Base-by-base conservation (phyloP, 2,888 invertebrate genomes). In the Oxytorus armatus region DNA sequence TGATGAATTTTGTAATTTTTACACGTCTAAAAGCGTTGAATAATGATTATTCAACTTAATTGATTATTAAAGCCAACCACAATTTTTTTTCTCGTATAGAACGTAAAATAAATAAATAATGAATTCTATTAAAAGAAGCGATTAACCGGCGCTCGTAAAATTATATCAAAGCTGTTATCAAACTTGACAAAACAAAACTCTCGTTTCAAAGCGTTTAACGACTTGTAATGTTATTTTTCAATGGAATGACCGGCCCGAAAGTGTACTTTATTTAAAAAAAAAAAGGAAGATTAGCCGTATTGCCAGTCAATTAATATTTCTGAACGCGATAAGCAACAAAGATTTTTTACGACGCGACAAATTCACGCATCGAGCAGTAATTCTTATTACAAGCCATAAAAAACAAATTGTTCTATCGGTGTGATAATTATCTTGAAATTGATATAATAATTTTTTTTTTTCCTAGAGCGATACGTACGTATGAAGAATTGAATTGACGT, bases 231-330 rank as follows among this genome's bases (percentile, higher is more conserved):
- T 65, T 33, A 33, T 29, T n/a, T n/a, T 16, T 10, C 29, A 29
- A n/a, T 25, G 10, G 25, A 63, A 47, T 21, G n/a, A 23, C 25
- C n/a, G 4, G 44, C 10, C 7, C 16, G 5, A 1, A 65, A 65
- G 33, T 33, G 18, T n/a, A 47, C 29, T 47, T 65, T 47, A 7
- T 23, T 47, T 16, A 14, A 11, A 11, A 47, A 63, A 49, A 18
- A 47, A 29, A 14, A 33, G 47, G n/a, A 33, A 23, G n/a, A 5
- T 11, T 18, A 18, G 1, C 11, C 29, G n/a, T 29, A 10, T 8
- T 16, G 11, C 21, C 49, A n/a, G 18, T 33, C 25, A 29, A 47
- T 63, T 63, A 47, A 63, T 65, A 65, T 49, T 49, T 10, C 49
- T 49, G 5, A 14, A 10, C 14, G 29, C 33, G 33, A 49, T 33